Base-by-base conservation (phyloP, 2,113 vertebrate species). In the Eudyptes chrysolophus region DNA sequence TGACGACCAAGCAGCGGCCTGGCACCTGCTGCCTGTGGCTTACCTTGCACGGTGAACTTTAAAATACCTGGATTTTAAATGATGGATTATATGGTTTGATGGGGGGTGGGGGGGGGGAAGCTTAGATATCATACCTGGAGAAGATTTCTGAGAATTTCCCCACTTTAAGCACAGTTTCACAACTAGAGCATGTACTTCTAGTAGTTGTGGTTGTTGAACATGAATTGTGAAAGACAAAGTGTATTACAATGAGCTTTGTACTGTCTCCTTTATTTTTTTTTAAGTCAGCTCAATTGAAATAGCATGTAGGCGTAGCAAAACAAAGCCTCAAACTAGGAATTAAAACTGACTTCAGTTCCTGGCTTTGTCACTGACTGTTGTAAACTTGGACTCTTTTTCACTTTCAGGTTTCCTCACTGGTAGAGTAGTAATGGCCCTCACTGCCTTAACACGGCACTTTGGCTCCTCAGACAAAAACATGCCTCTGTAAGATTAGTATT, bases 401-500 rank as follows among this genome's bases (percentile, higher is more conserved):
- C 40, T 78, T 69, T 44, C 18, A 75, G 30, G 18, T 10, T 65
- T 84, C 30, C 22, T 38, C 40, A n/a, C 3, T 1, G 2, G 25
- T 40, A 16, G 17, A 36, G n/a, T 8, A 83, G 44, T 29, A 68
- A 54, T 3, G 1, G 14, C 22, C 36, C 29, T 80, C 32, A 1
- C 51, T 36, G 71, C 58, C 55, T 70, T 51, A 70, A 32, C 24
- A 70, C 0, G 0, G 44, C 30, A 26, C n/a, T 38, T 54, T 49
- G 22, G 24, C 19, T 87, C 38, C 65, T 89, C 46, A 16, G n/a
- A 65, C 19, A 72, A 57, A 89, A 79, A 48, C 24, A 36, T 6
- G 3, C 27, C 13, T 30, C 32, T 34, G 11, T 29, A 40, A 77
- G 25, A 78, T 42, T 5, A 74, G 38, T 26, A 40, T 22, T 52